Evolutionary conservation across 2,888 invertebrate genomes (phyloP).

Genomic region (Pseudococcus longispinus): DNA sequence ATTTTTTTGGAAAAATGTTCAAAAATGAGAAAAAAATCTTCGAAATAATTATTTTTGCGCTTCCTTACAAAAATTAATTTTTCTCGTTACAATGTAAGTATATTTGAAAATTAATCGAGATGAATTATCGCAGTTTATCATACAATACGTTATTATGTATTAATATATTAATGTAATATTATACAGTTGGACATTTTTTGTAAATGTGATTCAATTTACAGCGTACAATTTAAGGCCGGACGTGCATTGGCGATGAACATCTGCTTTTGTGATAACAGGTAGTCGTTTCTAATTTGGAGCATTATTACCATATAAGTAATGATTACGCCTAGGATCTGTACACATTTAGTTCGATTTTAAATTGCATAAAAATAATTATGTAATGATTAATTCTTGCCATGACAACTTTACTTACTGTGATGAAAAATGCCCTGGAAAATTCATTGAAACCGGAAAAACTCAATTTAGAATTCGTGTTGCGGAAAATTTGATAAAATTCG

Average conservation of each 20-base stretch:
- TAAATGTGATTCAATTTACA: background rate
- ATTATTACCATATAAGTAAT: constrained; percentile 23
- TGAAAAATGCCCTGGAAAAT: constrained; percentile 35
- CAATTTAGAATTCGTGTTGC: background rate
- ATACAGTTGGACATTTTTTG: background rate
- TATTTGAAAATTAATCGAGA: too few relatives aligned
- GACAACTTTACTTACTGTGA: constrained; percentile 1
- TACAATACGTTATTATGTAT: too few relatives aligned
- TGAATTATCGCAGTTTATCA: too few relatives aligned
- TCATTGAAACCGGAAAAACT: constrained; percentile 29
- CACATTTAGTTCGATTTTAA: background rate
- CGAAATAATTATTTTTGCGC: too few relatives aligned
- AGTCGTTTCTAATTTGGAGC: constrained; percentile 24
- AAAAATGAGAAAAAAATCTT: too few relatives aligned
- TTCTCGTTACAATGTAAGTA: too few relatives aligned
- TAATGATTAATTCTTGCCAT: background rate
- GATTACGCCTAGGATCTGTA: background rate
- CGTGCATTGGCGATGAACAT: background rate
- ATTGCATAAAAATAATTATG: background rate
- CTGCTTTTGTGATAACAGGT: constrained; percentile 10
- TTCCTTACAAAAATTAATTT: too few relatives aligned
- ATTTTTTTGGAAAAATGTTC: too few relatives aligned
- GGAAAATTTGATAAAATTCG: constrained; percentile 27
- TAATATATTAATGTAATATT: too few relatives aligned
- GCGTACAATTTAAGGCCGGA: background rate